These are phyloP conservation scores for Apistogramma diplotaenia DNA, from an alignment of 2,113 vertebrate species.

Conservation along the genomic window DNA sequence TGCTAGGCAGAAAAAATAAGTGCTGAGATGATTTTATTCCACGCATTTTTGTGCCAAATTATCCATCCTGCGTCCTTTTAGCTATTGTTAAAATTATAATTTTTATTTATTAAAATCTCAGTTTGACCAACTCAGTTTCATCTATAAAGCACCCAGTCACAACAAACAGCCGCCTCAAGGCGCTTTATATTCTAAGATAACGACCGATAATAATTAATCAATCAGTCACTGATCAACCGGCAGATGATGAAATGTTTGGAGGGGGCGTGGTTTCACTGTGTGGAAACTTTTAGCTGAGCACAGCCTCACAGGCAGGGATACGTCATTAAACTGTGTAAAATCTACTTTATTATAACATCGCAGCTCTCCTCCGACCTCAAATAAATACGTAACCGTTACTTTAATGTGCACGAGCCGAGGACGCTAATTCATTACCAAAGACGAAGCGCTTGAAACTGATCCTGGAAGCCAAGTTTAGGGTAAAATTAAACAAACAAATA, in stretches of 20 bases:
- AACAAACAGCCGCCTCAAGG: too few species aligned
- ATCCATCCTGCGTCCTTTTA: neutral
- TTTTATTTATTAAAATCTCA: neutral
- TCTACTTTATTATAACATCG: neutral
- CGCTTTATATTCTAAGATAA: too few species aligned
- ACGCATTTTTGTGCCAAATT: too few species aligned
- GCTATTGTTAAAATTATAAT: neutral
- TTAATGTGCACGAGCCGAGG: neutral
- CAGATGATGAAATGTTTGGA: neutral
- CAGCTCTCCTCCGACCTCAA: neutral
- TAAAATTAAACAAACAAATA: accelerated
- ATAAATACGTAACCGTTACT: neutral
- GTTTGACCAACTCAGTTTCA: too few species aligned
- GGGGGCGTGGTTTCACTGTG: accelerated
- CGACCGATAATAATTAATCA: too few species aligned
- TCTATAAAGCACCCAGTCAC: too few species aligned
- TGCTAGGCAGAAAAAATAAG: neutral
- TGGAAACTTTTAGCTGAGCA: neutral
- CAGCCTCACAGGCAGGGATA: neutral
- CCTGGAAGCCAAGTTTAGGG: neutral
- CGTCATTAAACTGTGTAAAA: accelerated
- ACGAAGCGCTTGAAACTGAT: neutral
- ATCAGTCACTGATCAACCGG: neutral
- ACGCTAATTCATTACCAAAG: too few species aligned
- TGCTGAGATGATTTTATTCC: neutral